Evolutionary conservation across 1,140 invertebrate genomes (phyloP), one percentile per base, ranked within the genome.

Genomic region (Babylonia areolata): DNA sequence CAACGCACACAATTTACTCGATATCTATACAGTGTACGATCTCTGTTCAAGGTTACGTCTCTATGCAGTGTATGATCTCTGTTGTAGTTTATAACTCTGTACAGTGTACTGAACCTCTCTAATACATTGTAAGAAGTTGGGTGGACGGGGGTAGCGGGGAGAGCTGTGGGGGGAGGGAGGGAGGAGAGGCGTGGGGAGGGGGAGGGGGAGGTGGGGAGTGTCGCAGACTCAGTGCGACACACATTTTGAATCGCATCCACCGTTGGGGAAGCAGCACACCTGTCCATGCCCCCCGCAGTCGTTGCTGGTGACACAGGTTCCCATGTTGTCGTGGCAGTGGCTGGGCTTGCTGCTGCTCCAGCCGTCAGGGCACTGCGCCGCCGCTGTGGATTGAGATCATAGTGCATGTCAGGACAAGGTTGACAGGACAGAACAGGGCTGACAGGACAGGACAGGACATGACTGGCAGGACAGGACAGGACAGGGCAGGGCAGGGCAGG

Each of bases 291-390:
- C 69, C 28, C 69, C 23, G 69, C 33, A 28, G 33, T 71, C 33
- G 69, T 71, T 71, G 69, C 9, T 12, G 33, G 69, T 71, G 69
- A 51, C 20, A 20, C 69, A 71, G 23, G 69, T 28, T 9, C 69
- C 69, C 69, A 11, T 9, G 69, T 71, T 71, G 69, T 71, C 69
- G 33, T 71, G 69, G 69, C 69, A 71, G 33, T 71, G 69, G 69
- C 9, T 33, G 69, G 69, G 69, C 69, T 71, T 71, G 69, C 9
- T n/a, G 69, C 11, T 71, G 28, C 28, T 71, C 28, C 6, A 12
- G 69, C 69, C 69, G 33, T 71, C 69, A 28, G 69, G 69, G 33
- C 69, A 71, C 9, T 71, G 69, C 6, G 69, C 69, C 28, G 69
- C 69, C 33, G 69, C 33, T 71, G 69, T 11, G n/a, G n/a, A n/a